phyloP scores from a whole-genome alignment of 2,888 invertebrate species.

The Drosophila kambysellisi region DNA sequence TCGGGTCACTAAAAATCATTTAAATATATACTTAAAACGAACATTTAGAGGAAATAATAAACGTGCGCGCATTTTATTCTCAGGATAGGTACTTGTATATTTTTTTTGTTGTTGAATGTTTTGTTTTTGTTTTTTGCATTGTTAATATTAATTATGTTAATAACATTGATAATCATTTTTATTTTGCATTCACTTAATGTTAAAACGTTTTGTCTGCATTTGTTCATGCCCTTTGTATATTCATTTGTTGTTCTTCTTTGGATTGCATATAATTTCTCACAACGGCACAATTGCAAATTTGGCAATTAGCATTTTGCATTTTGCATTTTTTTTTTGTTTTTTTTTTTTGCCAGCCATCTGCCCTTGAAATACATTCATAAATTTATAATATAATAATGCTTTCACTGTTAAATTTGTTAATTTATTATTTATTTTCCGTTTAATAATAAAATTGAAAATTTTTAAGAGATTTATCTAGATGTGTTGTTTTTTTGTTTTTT shows the following conservation, averaged over 20 bases:
- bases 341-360: slow-evolving; percentile 57
- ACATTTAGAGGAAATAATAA: slow-evolving; percentile 81
- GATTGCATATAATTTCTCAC: slow-evolving; percentile 71
- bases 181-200: slow-evolving; percentile 73
- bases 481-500: slow-evolving; percentile 57
- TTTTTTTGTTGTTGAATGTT: slow-evolving; percentile 63
- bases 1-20: neutral
- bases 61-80: slow-evolving; percentile 82
- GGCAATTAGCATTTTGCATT: slow-evolving; percentile 39
- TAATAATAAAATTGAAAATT: slow-evolving; percentile 82
- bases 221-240: slow-evolving; percentile 66
- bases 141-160: slow-evolving; percentile 84
- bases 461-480: slow-evolving; percentile 82
- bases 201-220: slow-evolving; percentile 70
- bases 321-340: slow-evolving; percentile 3
- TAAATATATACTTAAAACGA: slow-evolving; percentile 60
- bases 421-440: slow-evolving; percentile 72
- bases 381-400: slow-evolving; percentile 74
- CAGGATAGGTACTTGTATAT: slow-evolving; percentile 84
- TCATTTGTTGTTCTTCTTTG: slow-evolving; percentile 66
- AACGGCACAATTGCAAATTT: slow-evolving; percentile 51
- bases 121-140: slow-evolving; percentile 62
- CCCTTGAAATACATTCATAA: slow-evolving; percentile 64
- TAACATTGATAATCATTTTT: slow-evolving; percentile 84
- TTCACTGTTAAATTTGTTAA: slow-evolving; percentile 75